Base-by-base conservation (phyloP, 2,797 vertebrate species). In the Sebastes nivosus region DNA sequence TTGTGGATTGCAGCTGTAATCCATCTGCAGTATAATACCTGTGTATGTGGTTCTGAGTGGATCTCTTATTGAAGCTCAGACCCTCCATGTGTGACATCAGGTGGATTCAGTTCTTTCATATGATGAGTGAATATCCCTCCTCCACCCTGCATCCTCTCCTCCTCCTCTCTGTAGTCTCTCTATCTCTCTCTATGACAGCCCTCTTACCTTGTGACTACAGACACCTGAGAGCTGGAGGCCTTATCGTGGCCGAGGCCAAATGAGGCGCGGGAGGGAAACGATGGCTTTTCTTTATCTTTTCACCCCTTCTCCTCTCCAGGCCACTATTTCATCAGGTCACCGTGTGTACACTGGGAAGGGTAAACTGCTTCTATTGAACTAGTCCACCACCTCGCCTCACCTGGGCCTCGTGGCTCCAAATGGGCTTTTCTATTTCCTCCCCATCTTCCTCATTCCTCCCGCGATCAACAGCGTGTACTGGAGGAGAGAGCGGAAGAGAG, bases 121-220 rank as follows among this genome's bases (percentile, higher is more conserved):
- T 27, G 25, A 57, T 24, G 58, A 58, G 58, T 52, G 67, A 59
- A 55, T 78, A 42, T 72, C 61, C 72, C 8, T 67, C 66, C 63
- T 50, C 5, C 78, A 20, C 29, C 67, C 70, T 42, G 36, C 38
- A 6, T 67, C 52, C 55, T 6, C 57, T 32, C 54, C 24, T 74
- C 27, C 27, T 66, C 67, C 71, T 50, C 27, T 94, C 95, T 96
- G 96, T 95, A 95, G 96, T 96, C 92, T 89, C 94, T 94, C 94
- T 94, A 94, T 88, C 95, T 94, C 95, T 61, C 93, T 95, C 93
- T 94, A 95, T 97, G 96, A 96, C 96, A 96, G 95, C 90, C 94
- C 94, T 95, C 95, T 86, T 94, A 96, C 96, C 96, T 95, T 95
- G 95, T 95, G 83, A 77, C 81, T 30, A 69, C 74, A 79, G 84